Evolutionary conservation across 2,888 invertebrate species (phyloP).

Genomic region (Neuroscelio doddi): DNA sequence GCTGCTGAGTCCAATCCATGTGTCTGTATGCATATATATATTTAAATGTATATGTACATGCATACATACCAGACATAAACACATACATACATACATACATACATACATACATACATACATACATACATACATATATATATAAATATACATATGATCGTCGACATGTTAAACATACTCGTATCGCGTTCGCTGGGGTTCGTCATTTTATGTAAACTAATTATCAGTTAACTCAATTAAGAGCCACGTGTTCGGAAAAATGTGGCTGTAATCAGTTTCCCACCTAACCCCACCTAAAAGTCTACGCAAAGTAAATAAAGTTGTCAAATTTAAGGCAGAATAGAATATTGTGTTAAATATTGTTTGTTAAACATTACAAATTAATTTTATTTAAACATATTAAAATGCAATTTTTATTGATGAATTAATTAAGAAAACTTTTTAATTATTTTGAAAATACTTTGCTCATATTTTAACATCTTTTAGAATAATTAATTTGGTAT

Average conservation of each 20-base stretch:
- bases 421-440: neutral
- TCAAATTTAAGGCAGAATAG: too few species aligned
- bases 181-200: slow-evolving; percentile 32
- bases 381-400: neutral
- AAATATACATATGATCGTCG: slow-evolving; percentile 1
- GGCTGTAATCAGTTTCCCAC: slow-evolving; percentile 51
- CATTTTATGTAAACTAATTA: slow-evolving; percentile 64
- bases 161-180: slow-evolving; percentile 12
- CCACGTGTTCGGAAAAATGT: slow-evolving; percentile 51
- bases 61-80: too few species aligned
- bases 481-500: too few species aligned
- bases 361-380: neutral
- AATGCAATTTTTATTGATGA: neutral
- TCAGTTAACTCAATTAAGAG: slow-evolving; percentile 56
- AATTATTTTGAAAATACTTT: too few species aligned
- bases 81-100: too few species aligned
- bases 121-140: neutral
- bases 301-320: slow-evolving; percentile 53
- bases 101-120: neutral
- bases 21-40: slow-evolving; percentile 4
- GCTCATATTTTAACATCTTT: too few species aligned
- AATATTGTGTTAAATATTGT: too few species aligned
- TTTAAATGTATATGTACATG: too few species aligned
- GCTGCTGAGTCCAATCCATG: too few species aligned
- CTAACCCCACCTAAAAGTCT: slow-evolving; percentile 43